phyloP scores from a whole-genome alignment of 2,113 vertebrate genomes.

The Haliaeetus leucogaster region DNA sequence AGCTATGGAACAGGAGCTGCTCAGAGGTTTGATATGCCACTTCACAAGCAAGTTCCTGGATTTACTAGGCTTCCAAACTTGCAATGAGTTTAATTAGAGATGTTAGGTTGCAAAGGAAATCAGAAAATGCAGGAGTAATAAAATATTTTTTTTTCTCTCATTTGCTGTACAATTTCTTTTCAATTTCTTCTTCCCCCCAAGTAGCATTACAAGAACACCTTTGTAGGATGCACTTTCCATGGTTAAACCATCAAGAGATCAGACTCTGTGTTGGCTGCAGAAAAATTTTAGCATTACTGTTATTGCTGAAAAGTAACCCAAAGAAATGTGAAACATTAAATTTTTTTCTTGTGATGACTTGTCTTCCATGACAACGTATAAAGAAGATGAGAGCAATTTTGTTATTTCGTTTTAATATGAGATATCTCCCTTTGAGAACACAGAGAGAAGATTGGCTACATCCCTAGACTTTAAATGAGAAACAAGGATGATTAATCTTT shows the following conservation, averaged over 20 bases:
- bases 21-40: neutral
- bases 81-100: neutral
- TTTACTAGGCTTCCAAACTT: neutral
- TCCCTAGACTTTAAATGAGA: constrained; percentile 35
- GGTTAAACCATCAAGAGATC: neutral
- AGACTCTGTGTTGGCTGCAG: neutral
- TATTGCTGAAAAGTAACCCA: neutral
- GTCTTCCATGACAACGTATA: neutral
- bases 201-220: neutral
- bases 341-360: neutral
- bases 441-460: neutral
- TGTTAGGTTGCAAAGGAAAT: neutral
- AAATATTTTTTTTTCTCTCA: neutral
- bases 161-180: neutral
- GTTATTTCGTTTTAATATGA: constrained; percentile 21
- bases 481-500: constrained; percentile 19
- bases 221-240: neutral
- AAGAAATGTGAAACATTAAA: neutral
- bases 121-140: neutral
- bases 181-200: neutral
- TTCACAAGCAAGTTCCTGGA: neutral
- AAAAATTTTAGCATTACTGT: neutral
- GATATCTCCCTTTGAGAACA: constrained; percentile 19
- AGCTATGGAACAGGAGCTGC: neutral
- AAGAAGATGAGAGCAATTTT: neutral